Conservation (phyloP, 2,888 invertebrate genomes). For the Acrobasis repandana region DNA sequence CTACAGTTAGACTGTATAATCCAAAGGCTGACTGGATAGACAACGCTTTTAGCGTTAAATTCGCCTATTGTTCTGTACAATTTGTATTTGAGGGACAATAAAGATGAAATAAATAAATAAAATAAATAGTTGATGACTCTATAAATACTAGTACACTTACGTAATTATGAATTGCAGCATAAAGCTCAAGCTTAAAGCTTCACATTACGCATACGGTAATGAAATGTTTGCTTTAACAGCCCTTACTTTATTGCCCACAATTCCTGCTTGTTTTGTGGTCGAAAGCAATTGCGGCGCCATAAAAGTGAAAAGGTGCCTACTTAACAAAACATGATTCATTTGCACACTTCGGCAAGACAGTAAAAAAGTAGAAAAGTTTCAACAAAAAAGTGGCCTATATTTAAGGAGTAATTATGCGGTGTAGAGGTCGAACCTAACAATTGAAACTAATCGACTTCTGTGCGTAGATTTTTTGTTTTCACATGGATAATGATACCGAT, state of each 20-base stretch:
- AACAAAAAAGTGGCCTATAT: neutral
- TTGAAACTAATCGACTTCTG: slow-evolving; percentile 2
- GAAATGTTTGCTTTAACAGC: neutral
- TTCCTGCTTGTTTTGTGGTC: slow-evolving; percentile 7
- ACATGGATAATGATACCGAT: neutral
- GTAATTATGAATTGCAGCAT: too few species aligned
- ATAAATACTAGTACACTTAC: too few species aligned
- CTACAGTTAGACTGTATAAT: too few species aligned
- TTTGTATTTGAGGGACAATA: too few species aligned
- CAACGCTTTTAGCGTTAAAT: too few species aligned
- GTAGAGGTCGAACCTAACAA: slow-evolving; percentile 7
- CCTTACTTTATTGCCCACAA: slow-evolving; percentile 1
- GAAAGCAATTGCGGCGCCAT: neutral
- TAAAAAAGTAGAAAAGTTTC: neutral
- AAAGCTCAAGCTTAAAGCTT: too few species aligned
- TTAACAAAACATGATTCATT: slow-evolving; percentile 9
- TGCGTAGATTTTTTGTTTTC: slow-evolving; percentile 1
- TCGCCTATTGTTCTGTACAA: too few species aligned
- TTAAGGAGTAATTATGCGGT: neutral
- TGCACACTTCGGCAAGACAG: neutral
- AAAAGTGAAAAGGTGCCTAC: slow-evolving; percentile 4
- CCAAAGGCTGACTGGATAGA: too few species aligned
- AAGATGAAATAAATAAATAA: too few species aligned
- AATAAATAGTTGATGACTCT: neutral
- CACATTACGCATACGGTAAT: too few species aligned